Evolutionary conservation across 2,888 invertebrate genomes (phyloP).

Genomic region (Drosophila demipolita): DNA sequence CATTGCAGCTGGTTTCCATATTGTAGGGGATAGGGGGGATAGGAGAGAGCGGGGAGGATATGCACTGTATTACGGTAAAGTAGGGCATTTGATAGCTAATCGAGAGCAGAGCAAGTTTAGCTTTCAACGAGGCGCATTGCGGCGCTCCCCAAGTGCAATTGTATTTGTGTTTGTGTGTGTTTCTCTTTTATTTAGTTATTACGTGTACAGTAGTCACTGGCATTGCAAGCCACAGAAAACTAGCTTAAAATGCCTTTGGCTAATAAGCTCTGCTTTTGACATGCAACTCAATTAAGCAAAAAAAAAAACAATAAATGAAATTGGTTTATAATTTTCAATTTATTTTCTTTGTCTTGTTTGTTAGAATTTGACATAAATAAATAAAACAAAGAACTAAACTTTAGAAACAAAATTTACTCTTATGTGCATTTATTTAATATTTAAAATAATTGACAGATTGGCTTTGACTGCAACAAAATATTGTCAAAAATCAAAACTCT

Average conservation of each 20-base stretch:
- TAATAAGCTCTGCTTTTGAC: not conserved
- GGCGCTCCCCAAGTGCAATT: slow-evolving; percentile 35
- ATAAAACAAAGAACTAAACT: not conserved
- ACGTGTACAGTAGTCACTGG: not conserved
- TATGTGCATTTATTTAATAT: not conserved
- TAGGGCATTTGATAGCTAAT: slow-evolving; percentile 39
- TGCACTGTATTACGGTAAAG: not conserved
- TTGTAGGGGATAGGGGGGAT: not conserved
- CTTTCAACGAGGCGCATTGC: slow-evolving; percentile 48
- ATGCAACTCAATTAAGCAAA: not conserved
- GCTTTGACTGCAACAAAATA: not conserved
- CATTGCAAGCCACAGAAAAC: too few species aligned
- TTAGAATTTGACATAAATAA: not conserved
- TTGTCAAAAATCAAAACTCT: not conserved
- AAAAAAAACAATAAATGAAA: not conserved
- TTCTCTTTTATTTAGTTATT: not conserved
- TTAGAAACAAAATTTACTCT: not conserved
- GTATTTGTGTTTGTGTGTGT: slow-evolving; percentile 2
- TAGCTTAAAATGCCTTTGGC: too few species aligned
- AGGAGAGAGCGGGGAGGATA: not conserved
- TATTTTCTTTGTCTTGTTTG: not conserved
- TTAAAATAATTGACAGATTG: not conserved
- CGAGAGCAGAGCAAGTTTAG: slow-evolving; percentile 39
- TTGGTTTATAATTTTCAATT: not conserved
- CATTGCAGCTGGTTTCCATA: slow-evolving; percentile 41